phyloP scores from a whole-genome alignment of 1,140 invertebrate genomes.

The Listronotus oregonensis region DNA sequence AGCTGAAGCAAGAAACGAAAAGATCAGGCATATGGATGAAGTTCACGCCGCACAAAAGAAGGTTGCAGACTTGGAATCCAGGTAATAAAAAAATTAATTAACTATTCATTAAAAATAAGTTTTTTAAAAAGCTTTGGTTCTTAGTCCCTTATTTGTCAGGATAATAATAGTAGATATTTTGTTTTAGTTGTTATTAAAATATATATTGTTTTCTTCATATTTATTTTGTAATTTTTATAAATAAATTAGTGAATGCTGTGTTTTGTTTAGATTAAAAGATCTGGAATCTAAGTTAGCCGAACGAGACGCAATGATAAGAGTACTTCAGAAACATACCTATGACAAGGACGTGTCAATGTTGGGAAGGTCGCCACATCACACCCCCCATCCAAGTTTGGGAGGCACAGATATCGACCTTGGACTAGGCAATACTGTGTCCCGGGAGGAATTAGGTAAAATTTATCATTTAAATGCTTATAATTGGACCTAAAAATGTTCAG shows the following conservation, averaged over 20 bases:
- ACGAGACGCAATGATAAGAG: conserved; percentile 87
- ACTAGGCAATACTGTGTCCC: conserved; percentile 53
- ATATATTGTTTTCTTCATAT: too few species aligned
- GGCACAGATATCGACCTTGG: conserved; percentile 56
- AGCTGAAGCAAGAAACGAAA: conserved; percentile 82
- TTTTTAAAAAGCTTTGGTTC: too few species aligned
- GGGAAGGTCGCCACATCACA: conserved; percentile 60
- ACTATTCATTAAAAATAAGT: too few species aligned
- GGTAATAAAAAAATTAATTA: conserved; percentile 56
- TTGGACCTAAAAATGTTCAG: too few species aligned
- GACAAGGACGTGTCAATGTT: conserved; percentile 67
- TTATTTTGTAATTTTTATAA: too few species aligned
- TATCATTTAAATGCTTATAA: too few species aligned
- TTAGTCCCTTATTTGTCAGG: too few species aligned
- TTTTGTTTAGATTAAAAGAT: conserved; percentile 73
- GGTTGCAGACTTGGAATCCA: conserved; percentile 80
- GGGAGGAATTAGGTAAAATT: conserved; percentile 58
- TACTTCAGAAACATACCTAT: conserved; percentile 80
- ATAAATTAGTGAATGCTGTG: too few species aligned
- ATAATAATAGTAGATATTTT: too few species aligned
- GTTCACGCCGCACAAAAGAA: conserved; percentile 83
- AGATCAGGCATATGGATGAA: conserved; percentile 86
- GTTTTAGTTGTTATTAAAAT: too few species aligned
- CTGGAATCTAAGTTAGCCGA: conserved; percentile 86
- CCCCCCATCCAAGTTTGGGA: conserved; percentile 59